phyloP scores from a whole-genome alignment of 2,797 vertebrate genomes.

The Orientallactaga sibirica region DNA sequence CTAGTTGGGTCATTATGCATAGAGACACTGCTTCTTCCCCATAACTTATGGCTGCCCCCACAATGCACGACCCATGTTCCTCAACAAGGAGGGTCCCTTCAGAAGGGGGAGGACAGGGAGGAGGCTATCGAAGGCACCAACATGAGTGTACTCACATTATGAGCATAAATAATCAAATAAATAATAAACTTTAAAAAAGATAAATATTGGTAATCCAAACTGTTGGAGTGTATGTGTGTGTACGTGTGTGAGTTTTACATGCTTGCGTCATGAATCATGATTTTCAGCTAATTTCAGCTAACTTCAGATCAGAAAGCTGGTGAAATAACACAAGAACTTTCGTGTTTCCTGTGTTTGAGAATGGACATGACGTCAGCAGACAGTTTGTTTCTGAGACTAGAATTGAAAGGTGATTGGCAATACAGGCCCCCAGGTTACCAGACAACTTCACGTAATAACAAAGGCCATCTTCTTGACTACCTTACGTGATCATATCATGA shows the following conservation, averaged over 20 bases:
- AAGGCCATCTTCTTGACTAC: neutral
- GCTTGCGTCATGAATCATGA: neutral
- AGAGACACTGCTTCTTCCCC: too few relatives aligned
- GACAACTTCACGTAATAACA: neutral
- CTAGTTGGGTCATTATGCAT: too few relatives aligned
- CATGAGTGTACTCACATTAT: too few relatives aligned
- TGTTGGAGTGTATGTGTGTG: too few relatives aligned
- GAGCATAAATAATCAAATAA: too few relatives aligned
- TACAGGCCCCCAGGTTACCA: neutral
- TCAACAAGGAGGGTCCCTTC: too few relatives aligned
- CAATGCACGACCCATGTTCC: too few relatives aligned
- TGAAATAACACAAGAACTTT: neutral
- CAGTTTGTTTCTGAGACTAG: neutral
- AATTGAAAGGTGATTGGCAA: neutral
- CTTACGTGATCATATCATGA: neutral
- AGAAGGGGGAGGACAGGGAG: too few relatives aligned
- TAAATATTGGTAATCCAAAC: too few relatives aligned
- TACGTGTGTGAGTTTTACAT: neutral
- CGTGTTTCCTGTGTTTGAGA: neutral
- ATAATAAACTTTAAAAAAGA: too few relatives aligned
- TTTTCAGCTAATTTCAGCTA: neutral
- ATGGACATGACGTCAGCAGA: neutral
- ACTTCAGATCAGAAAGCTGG: neutral
- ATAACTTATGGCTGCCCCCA: too few relatives aligned
- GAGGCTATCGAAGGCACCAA: too few relatives aligned